A percentile compares a stretch with the other conserved stretches of the same genome.
phyloP scores from a whole-genome alignment of 2,888 invertebrate genomes.

The Agrochola lychnidis region DNA sequence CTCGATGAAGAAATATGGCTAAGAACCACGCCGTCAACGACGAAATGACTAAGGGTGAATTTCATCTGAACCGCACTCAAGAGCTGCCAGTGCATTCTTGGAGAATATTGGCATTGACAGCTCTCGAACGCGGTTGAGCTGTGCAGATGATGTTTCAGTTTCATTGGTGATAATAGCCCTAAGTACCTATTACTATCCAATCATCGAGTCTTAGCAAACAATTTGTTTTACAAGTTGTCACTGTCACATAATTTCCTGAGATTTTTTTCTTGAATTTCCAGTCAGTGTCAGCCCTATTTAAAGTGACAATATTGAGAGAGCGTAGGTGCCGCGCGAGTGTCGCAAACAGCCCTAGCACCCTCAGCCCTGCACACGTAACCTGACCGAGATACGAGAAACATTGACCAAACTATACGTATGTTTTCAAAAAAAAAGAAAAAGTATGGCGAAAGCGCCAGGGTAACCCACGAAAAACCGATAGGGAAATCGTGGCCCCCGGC shows the following conservation, averaged over 20 bases:
- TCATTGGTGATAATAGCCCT: too few relatives aligned
- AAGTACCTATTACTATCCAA: too few relatives aligned
- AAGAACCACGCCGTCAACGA: neutral
- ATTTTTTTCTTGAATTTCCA: neutral
- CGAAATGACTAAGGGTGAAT: neutral
- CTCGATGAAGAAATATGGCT: neutral
- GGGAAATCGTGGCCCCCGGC: too few relatives aligned
- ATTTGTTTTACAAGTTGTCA: neutral
- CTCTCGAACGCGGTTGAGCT: too few relatives aligned
- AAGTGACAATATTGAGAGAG: conserved; percentile 46
- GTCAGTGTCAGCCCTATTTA: conserved; percentile 28
- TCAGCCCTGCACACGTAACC: conserved; percentile 4
- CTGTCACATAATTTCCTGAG: neutral
- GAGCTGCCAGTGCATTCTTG: too few relatives aligned
- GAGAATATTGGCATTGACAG: too few relatives aligned
- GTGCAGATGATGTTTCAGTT: too few relatives aligned
- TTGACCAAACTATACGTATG: neutral
- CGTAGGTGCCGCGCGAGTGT: neutral
- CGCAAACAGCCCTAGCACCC: conserved; percentile 9
- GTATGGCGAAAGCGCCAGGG: neutral
- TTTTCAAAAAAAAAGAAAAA: neutral
- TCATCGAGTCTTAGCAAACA: neutral
- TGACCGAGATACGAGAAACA: conserved; percentile 15
- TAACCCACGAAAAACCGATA: too few relatives aligned
- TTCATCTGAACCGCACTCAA: too few relatives aligned